Evolutionary conservation across 2,797 vertebrate species (phyloP), one percentile per base, ranked within the genome.

Genomic region (Cynodonichthys magdalenae): DNA sequence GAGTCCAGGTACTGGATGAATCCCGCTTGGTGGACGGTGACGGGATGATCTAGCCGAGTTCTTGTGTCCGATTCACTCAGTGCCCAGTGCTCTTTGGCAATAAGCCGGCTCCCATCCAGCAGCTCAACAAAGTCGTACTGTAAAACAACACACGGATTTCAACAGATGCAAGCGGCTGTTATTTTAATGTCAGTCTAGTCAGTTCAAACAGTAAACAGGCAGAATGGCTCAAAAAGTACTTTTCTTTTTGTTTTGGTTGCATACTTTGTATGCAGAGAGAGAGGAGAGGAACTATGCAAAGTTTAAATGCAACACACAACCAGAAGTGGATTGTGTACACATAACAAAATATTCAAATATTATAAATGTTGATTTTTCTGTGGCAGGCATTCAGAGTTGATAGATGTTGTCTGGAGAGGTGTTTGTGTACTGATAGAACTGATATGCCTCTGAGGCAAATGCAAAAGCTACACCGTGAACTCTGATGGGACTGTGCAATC

Each of bases 41-140:
- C 87, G 0, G 94, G 95, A 51, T 95, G 91, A 0, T 95, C 93
- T 79, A 92, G 90, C 7, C 95, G 90, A 24, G 90, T 82, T 0
- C 92, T 90, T 6, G 93, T 77, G 59, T 96, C 96, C 0, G 88
- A 76, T 46, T 96, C 95, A 0, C 90, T 87, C 66, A 91, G 86
- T 63, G 93, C 92, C 49, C 94, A 92, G 63, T 96, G 96, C 82
- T 98, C 96, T 86, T 95, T 94, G 0, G 96, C 95, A 31, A 99
- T 99, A 50, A 99, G 89, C 59, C 97, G 92, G 87, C 96, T 99
- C 80, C 98, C 98, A 3, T 99, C 98, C 85, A 99, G 81, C 27
- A 99, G 94, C 82, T 99, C 97, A 67, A 99, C 98, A 74, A 99
- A 99, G 84, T 99, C 97, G 0, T 99, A 99, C 98, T 99, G 92